Evolutionary conservation across 1,140 invertebrate species (phyloP).

Genomic region (Aricia agestis): DNA sequence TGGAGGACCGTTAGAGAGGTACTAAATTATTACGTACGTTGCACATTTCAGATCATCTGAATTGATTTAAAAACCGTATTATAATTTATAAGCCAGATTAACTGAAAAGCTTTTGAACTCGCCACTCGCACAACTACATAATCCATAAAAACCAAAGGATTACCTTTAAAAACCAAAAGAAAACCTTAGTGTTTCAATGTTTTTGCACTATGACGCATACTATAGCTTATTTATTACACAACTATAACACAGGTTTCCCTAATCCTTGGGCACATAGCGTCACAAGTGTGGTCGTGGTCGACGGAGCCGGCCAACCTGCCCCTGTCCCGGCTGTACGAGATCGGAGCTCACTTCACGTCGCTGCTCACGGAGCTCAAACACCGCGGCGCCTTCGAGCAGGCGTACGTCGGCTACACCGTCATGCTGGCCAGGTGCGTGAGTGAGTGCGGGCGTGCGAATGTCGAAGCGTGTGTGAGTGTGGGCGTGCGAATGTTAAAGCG

Average conservation of each 20-base stretch:
- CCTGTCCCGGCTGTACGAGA: slow-evolving; percentile 69
- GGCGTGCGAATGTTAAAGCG: no score
- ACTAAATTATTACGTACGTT: neutral
- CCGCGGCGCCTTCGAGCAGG: slow-evolving; percentile 96
- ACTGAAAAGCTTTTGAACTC: no score
- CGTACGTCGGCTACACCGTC: slow-evolving; percentile 91
- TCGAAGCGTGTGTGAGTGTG: no score
- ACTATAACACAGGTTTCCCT: slow-evolving; percentile 56
- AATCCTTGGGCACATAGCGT: slow-evolving; percentile 73
- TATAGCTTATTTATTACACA: neutral
- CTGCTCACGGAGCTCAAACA: slow-evolving; percentile 91
- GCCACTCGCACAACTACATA: no score
- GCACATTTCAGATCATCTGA: no score
- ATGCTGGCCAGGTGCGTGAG: slow-evolving; percentile 76
- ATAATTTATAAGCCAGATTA: no score
- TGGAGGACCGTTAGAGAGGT: slow-evolving; percentile 88
- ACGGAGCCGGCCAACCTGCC: slow-evolving; percentile 41
- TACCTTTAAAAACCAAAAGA: no score
- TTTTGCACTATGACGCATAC: no score
- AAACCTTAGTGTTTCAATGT: no score
- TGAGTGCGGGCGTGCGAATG: no score
- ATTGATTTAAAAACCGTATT: no score
- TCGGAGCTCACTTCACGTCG: slow-evolving; percentile 84
- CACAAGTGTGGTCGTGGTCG: slow-evolving; percentile 35
- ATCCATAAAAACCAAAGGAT: no score